Evolutionary conservation across 2,888 invertebrate species (phyloP).

Genomic region (Phrixothrix hirtus): DNA sequence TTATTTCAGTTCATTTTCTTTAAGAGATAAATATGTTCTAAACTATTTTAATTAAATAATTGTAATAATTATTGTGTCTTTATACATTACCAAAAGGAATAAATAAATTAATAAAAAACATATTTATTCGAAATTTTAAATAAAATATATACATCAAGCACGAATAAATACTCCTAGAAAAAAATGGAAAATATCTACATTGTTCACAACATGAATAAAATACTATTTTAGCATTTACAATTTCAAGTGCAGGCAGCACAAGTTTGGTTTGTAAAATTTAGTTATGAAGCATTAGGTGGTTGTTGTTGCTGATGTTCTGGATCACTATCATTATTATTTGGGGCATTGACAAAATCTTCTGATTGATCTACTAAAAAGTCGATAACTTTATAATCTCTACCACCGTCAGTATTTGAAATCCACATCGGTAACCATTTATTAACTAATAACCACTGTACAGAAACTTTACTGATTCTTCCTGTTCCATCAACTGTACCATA

Average conservation of each 20-base stretch:
- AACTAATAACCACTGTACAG: slow-evolving; percentile 68
- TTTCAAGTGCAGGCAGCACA: slow-evolving; percentile 19
- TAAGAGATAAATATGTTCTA: too few relatives aligned
- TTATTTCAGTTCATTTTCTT: too few relatives aligned
- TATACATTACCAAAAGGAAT: not conserved
- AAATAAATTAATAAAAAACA: not conserved
- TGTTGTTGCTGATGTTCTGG: slow-evolving; percentile 6
- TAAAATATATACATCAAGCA: too few relatives aligned
- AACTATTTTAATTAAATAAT: too few relatives aligned
- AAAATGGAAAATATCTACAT: too few relatives aligned
- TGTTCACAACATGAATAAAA: too few relatives aligned
- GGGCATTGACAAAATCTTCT: too few relatives aligned
- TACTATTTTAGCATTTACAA: too few relatives aligned
- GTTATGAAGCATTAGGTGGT: slow-evolving; percentile 16
- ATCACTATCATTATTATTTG: slow-evolving; percentile 13
- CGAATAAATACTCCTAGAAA: too few relatives aligned
- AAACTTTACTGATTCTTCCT: slow-evolving; percentile 63
- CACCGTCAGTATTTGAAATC: slow-evolving; percentile 62
- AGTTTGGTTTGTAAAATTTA: slow-evolving; percentile 12
- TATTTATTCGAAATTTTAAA: too few relatives aligned
- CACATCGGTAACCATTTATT: slow-evolving; percentile 69
- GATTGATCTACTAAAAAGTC: slow-evolving; percentile 48
- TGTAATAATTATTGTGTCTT: too few relatives aligned
- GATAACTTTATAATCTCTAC: slow-evolving; percentile 59
- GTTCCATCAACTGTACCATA: slow-evolving; percentile 51